phyloP scores from a whole-genome alignment of 1,140 invertebrate genomes.

The Drosophila nasuta region DNA sequence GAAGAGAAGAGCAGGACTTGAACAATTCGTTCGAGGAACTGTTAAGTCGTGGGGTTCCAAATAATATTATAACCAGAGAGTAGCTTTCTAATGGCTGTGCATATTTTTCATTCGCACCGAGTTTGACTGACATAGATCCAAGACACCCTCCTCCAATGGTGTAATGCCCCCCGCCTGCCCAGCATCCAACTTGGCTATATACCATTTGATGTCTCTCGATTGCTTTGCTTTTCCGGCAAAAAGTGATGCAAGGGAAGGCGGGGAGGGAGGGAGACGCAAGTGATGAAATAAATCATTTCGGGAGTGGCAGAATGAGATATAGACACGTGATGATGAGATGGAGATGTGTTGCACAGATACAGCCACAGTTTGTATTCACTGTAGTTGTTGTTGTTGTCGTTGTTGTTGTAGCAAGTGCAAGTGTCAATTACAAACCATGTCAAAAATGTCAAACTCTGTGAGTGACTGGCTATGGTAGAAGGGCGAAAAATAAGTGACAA shows the following conservation, averaged over 20 bases:
- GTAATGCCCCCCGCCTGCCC: not conserved
- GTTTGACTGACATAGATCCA: slow-evolving; percentile 22
- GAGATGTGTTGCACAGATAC: slow-evolving; percentile 46
- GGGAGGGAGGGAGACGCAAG: slow-evolving; percentile 42
- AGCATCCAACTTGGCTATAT: not conserved
- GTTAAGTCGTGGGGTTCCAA: slow-evolving; percentile 6
- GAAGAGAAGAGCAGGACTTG: not conserved
- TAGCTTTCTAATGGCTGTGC: slow-evolving; percentile 39
- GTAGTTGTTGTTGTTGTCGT: slow-evolving; percentile 28
- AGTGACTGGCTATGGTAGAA: slow-evolving; percentile 63
- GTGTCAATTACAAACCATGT: slow-evolving; percentile 84
- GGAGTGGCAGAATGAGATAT: slow-evolving; percentile 37
- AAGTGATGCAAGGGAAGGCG: not conserved
- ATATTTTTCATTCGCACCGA: slow-evolving; percentile 27
- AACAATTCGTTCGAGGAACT: not conserved
- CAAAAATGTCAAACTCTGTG: slow-evolving; percentile 82
- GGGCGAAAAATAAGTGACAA: slow-evolving; percentile 12
- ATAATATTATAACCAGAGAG: slow-evolving; percentile 41
- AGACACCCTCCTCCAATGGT: not conserved
- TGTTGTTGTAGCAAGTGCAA: slow-evolving; percentile 70
- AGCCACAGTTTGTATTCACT: slow-evolving; percentile 15
- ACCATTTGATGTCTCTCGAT: slow-evolving; percentile 22
- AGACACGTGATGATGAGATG: slow-evolving; percentile 66
- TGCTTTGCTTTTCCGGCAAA: slow-evolving; percentile 4
- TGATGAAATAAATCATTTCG: slow-evolving; percentile 82